Conservation (phyloP, 1,140 invertebrate species). For the Drosophila sechellia region DNA sequence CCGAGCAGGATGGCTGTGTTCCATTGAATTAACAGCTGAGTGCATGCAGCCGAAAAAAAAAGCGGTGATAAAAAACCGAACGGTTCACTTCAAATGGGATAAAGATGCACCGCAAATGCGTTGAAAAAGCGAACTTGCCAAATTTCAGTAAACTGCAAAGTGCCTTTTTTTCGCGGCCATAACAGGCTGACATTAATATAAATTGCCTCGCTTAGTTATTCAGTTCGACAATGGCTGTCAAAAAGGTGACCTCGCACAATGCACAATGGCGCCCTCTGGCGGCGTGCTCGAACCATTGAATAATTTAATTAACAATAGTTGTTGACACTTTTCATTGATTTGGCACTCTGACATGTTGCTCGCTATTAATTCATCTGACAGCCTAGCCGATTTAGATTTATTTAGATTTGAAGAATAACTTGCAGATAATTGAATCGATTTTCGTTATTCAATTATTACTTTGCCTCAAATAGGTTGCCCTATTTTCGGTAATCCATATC, state of each 20-base stretch:
- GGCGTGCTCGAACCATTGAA: conserved; percentile 6
- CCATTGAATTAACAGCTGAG: conserved; percentile 15
- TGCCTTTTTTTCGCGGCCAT: not conserved
- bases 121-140: not conserved
- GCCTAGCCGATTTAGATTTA: not conserved
- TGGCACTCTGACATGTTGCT: not conserved
- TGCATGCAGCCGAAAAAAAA: not conserved
- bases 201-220: conserved; percentile 34
- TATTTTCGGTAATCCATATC: not conserved
- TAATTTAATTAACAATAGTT: conserved; percentile 27
- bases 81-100: not conserved
- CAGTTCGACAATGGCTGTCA: conserved; percentile 35
- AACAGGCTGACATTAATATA: conserved; percentile 32
- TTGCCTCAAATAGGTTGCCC: not conserved
- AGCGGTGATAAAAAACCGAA: not conserved
- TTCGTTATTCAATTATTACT: too few relatives aligned
- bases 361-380: not conserved
- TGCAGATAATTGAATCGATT: too few relatives aligned
- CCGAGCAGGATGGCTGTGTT: conserved; percentile 3
- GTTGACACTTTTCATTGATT: conserved; percentile 9
- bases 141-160: conserved; percentile 1
- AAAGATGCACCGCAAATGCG: conserved; percentile 5
- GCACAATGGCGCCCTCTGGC: not conserved
- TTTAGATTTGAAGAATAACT: too few relatives aligned
- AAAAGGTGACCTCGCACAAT: conserved; percentile 17